Percentiles rank a stretch among this genome's conserved stretches.
Evolutionary conservation across 2,113 vertebrate genomes (phyloP).

Genomic region (Alaudala cheleensis): DNA sequence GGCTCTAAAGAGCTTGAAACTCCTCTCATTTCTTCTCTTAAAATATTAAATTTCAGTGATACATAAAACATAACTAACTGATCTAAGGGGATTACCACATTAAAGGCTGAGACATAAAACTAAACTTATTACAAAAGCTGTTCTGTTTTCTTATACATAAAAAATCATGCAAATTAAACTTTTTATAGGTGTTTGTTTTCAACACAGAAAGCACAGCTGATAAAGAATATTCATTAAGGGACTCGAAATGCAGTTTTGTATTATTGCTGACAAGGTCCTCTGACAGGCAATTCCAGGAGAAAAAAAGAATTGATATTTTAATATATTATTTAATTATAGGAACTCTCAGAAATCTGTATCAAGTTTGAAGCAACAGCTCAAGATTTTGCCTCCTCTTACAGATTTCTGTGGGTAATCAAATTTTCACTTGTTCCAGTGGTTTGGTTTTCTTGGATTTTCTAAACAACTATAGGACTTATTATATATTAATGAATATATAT

Average conservation of each 20-base stretch:
- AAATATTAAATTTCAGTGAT: conserved; percentile 9
- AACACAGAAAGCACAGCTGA: not conserved
- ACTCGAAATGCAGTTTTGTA: not conserved
- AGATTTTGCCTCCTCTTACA: not conserved
- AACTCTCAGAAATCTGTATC: not conserved
- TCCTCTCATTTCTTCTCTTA: not conserved
- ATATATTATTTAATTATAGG: not conserved
- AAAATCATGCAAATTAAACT: conserved; percentile 45
- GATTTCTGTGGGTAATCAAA: not conserved
- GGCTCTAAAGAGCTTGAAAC: not conserved
- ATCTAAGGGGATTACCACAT: conserved; percentile 39
- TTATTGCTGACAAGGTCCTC: not conserved
- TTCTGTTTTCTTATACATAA: conserved; percentile 27
- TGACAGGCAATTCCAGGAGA: not conserved
- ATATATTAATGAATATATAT: too few species aligned
- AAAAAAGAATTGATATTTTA: not conserved
- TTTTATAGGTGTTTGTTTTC: conserved; percentile 30
- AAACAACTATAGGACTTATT: not conserved
- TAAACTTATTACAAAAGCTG: not conserved
- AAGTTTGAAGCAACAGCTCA: not conserved
- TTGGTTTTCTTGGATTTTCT: not conserved
- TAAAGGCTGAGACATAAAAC: conserved; percentile 24
- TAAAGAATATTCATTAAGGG: conserved; percentile 41
- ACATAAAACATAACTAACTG: not conserved
- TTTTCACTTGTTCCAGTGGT: not conserved